Evolutionary conservation across 2,888 invertebrate genomes (phyloP), one percentile per base, ranked within the genome.

Genomic region (Venusia cambrica): DNA sequence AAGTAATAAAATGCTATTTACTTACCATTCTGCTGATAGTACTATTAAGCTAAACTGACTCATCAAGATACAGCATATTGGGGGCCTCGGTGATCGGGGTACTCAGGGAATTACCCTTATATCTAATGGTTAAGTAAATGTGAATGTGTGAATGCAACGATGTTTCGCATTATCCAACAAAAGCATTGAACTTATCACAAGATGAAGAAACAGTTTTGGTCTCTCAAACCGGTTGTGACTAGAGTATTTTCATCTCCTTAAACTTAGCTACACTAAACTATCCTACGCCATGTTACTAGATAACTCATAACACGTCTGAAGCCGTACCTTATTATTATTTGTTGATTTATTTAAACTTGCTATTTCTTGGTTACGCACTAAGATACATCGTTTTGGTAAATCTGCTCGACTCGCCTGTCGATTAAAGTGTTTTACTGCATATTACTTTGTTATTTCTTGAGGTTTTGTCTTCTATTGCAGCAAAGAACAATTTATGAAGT

Each of bases 351-450:
- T 19, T 35, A 25, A 36, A 12, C 15, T 12, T 30, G 8, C 8
- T 13, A 10, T 12, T 7, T 29, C 20, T 25, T 14, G 13, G 38
- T 41, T 43, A 47, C 33, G 43, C 35, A 21, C 20, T 37, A 30
- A 17, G 29, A 40, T 33, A 15, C 14, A 35, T 35, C 28, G 28
- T 37, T 40, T 35, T 34, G 32, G 26, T 38, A 46, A 28, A 39
- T 42, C 38, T 41, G 24, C 37, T 14, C 20, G 26, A 18, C 29
- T 34, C 16, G 9, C 26, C 34, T 39, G 46, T 40, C 42, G 28
- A 46, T 35, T 42, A 42, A 46, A 46, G 42, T 43, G 32, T 21
- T 46, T 46, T 43, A 42, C 43, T 46, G 42, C 39, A 42, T 39
- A 46, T 42, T 34, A 32, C 33, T 21, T 15, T 24, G 18, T 12